These are phyloP conservation scores for Microcebus ravelobensis DNA, from an alignment of 2,113 vertebrate genomes.

Conservation along the genomic window DNA sequence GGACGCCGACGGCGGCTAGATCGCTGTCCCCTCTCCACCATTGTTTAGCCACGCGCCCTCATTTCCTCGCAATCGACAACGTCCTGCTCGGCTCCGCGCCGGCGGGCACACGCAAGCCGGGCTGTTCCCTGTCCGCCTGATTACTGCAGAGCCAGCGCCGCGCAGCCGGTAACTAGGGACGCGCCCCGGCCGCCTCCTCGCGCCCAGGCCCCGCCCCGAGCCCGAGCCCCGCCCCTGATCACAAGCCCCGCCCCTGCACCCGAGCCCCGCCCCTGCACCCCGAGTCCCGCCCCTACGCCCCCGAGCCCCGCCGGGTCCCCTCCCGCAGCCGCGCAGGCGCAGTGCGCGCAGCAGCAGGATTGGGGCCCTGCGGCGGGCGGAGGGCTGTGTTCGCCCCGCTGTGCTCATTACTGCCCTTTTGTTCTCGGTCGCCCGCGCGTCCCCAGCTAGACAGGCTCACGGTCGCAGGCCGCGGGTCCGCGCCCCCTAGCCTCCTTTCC, in stretches of 20 bases:
- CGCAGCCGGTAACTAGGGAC: background rate
- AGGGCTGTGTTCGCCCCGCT: accelerated
- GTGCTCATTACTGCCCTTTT: background rate
- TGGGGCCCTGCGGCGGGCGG: accelerated
- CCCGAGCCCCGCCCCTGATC: accelerated
- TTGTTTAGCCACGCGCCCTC: conserved; percentile 61
- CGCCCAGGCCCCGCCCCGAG: too few species aligned
- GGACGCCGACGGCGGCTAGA: conserved; percentile 52
- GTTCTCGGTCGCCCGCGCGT: background rate
- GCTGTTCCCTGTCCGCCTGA: background rate
- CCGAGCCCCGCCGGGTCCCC: accelerated
- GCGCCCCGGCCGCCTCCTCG: accelerated
- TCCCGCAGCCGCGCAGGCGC: background rate
- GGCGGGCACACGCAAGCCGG: conserved; percentile 39
- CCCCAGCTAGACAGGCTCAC: accelerated
- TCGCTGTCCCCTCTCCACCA: conserved; percentile 68
- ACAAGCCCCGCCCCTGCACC: accelerated
- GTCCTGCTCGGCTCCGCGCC: conserved; percentile 66
- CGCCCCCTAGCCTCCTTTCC: too few species aligned
- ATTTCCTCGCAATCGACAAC: conserved; percentile 78
- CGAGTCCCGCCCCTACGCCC: accelerated
- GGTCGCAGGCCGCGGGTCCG: accelerated
- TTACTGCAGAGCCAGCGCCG: accelerated
- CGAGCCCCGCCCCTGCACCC: too few species aligned
- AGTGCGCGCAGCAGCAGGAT: accelerated